Base-by-base conservation (phyloP, 2,888 invertebrate species). In the Lathronympha strigana region DNA sequence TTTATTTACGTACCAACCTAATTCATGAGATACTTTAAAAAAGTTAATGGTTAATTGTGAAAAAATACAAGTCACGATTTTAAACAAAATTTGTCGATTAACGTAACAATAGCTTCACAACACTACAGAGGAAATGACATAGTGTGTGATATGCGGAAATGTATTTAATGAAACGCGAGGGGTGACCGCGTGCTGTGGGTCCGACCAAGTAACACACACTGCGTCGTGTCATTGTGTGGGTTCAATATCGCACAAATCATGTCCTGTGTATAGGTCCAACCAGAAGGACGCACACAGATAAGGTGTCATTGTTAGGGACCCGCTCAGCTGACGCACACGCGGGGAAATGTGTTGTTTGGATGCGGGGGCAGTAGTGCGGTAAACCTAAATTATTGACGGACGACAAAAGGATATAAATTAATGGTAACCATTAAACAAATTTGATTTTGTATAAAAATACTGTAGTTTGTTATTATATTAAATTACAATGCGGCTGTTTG, bases 131-230 rank as follows among this genome's bases (percentile, higher is more conserved):
- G 90, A 91, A 91, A 92, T 91, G 90, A 90, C 91, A 90, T 87
- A 90, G 90, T 89, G 90, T 87, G 91, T 92, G 92, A 92, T 92
- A 91, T 87, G 90, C 92, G 91, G 91, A 92, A 91, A 90, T 85
- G 88, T 88, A 90, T 91, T 90, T 90, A 91, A 91, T 91, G 87
- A 90, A 92, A 90, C 83, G 81, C 83, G 87, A 90, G 90, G 90
- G 91, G 88, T 84, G 82, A 73, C 81, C 76, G 72, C 75, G 77
- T 78, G 80, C 78, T 84, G 82, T 82, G 87, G 80, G 78, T 79
- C 68, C 76, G 80, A 58, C 78, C 76, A 73, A 57, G 63, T 64
- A 58, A 64, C 63, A 57, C 68, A 69, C 72, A 66, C 71, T 71
- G 68, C 63, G 62, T 45, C 31, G 15, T 49, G 21, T 43, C 50